A percentile compares a stretch with the other conserved stretches of the same genome.
These are phyloP conservation scores for Zaprionus africanus DNA, from an alignment of 1,140 invertebrate species.

Conservation along the genomic window DNA sequence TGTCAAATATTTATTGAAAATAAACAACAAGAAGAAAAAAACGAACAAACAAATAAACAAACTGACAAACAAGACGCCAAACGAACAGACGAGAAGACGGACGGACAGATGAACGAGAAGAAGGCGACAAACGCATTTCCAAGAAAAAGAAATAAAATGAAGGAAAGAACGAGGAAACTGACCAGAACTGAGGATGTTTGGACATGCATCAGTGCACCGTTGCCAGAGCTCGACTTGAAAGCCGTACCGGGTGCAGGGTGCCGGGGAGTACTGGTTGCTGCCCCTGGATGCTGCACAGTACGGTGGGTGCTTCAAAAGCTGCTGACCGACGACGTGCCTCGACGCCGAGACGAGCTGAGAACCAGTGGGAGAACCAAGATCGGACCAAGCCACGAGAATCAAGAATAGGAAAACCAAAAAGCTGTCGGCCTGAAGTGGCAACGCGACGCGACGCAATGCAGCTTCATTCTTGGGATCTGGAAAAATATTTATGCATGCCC, in stretches of 20 bases:
- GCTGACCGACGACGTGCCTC: conserved; percentile 54
- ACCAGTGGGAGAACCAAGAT: conserved; percentile 44
- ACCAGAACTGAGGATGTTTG: conserved; percentile 82
- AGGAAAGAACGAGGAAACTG: conserved; percentile 60
- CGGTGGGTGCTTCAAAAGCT: conserved; percentile 75
- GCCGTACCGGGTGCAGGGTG: conserved; percentile 55
- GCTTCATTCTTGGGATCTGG: conserved; percentile 53
- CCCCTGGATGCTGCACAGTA: conserved; percentile 43
- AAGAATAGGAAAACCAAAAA: neutral
- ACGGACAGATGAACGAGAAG: conserved; percentile 11
- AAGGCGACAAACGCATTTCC: conserved; percentile 72
- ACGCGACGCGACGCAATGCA: conserved; percentile 24
- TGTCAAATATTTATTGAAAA: conserved; percentile 83
- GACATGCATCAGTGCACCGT: conserved; percentile 71
- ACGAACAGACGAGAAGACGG: conserved; percentile 17
- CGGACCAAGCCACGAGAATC: neutral
- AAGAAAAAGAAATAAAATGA: conserved; percentile 79
- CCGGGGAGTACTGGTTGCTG: conserved; percentile 17
- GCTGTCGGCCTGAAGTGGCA: conserved; percentile 58
- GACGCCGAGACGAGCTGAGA: conserved; percentile 8
- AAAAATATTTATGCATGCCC: conserved; percentile 78
- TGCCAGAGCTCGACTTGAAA: conserved; percentile 47
- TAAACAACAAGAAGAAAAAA: conserved; percentile 52
- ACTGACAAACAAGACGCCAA: conserved; percentile 73
- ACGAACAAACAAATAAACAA: conserved; percentile 74